Evolutionary conservation across 2,113 vertebrate genomes (phyloP), one percentile per base, ranked within the genome.

Genomic region (Corythornis cristatus): DNA sequence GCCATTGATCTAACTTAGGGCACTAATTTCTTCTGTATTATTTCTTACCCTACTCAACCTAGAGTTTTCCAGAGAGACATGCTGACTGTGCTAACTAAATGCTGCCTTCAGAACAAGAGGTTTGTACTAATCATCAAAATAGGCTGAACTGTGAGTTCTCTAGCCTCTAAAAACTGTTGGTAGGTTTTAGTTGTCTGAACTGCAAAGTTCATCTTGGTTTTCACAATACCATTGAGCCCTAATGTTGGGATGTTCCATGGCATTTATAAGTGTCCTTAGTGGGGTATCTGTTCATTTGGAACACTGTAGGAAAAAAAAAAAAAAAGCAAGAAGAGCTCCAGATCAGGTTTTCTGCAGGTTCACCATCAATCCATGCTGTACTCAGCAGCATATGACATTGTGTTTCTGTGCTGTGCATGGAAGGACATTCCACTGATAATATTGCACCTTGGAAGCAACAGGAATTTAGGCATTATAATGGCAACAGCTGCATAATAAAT

Each of bases 401-500:
- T 53, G 90, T 90, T 93, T 89, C 86, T 54, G 71, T 68, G 50
- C 86, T 84, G 25, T 72, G 81, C 42, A 8, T 88, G 46, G 53
- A 70, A 60, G 71, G 85, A 51, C 43, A 37, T 95, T 93, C n/a
- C 86, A 70, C 29, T 33, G 57, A 43, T 87, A 62, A 82, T 57
- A 83, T 78, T 92, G 76, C 66, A 92, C 22, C 60, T 86, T 94
- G 86, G 81, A 92, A 93, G 71, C 71, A 62, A n/a, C 29, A 82
- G 89, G 65, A 83, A 82, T 88, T 42, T 46, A 61, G 66, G 45
- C 62, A 54, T 86, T 75, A 12, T 74, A 66, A 61, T 76, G 43
- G 48, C 54, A 92, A 73, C 13, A 35, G 58, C 78, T 70, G 92
- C 54, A n/a, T 83, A 87, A 89, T 70, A 90, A 87, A 94, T 79